phyloP scores from a whole-genome alignment of 2,113 vertebrate species.

The Prionailurus bengalensis region DNA sequence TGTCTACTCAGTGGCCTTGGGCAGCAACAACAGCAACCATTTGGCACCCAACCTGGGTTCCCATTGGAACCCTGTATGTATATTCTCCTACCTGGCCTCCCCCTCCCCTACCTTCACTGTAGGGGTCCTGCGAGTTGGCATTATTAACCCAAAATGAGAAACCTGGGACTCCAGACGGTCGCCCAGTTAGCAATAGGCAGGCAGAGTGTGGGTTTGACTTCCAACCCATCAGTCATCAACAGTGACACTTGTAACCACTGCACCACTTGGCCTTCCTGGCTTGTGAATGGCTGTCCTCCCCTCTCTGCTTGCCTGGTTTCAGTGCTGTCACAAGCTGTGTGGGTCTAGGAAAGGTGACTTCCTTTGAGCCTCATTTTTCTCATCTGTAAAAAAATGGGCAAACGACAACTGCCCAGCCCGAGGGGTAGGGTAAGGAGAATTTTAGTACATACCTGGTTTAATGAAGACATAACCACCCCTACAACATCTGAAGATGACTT shows the following conservation, averaged over 20 bases:
- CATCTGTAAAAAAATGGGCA: conserved; percentile 36
- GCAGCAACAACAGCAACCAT: not conserved
- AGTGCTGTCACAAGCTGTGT: not conserved
- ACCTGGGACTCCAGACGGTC: not conserved
- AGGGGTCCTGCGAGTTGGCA: not conserved
- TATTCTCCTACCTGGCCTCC: not conserved
- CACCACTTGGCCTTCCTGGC: not conserved
- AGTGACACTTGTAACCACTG: no score
- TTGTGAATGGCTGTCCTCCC: not conserved
- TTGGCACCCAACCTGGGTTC: rapidly evolving
- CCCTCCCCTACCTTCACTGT: not conserved
- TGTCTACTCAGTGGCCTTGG: not conserved
- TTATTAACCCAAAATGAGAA: not conserved
- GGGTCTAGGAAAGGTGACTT: conserved; percentile 40
- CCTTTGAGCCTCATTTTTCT: conserved; percentile 51
- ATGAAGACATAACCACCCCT: not conserved
- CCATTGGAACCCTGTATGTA: not conserved
- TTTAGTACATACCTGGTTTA: conserved; percentile 18
- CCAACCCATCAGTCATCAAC: not conserved
- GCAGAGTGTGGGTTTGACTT: not conserved
- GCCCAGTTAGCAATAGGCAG: not conserved
- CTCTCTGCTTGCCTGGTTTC: not conserved
- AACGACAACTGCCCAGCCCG: not conserved
- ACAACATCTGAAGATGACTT: not conserved
- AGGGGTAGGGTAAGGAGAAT: not conserved